Base-by-base conservation (phyloP, 2,888 invertebrate genomes). In the Clusia tigrina region DNA sequence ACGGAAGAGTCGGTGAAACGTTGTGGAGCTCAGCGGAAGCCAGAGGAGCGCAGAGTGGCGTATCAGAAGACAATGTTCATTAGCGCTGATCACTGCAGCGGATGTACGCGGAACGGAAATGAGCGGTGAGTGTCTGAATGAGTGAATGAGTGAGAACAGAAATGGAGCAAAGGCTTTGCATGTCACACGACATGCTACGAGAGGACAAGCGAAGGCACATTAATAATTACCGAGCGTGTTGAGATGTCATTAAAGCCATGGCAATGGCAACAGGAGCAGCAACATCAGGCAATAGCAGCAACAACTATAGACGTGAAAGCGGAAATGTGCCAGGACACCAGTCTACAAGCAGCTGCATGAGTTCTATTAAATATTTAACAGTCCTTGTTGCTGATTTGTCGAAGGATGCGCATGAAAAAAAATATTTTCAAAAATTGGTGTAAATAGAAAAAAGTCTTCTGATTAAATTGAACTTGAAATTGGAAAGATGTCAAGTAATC, bases 41-140 rank as follows among this genome's bases (percentile, higher is more conserved):
- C n/a, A n/a, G n/a, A 3, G 42, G 10, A 42, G 42, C 42, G 3
- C 6, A 12, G 32, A 9, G 6, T 32, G 6, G 48, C 20, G 15
- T 10, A 18, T n/a, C 48, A 54, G 17, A 18, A 22, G 20, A 37
- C 32, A 54, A 54, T 37, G 37, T 54, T 54, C 54, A 54, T 54
- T 54, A 54, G 54, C 54, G 37, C 22, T 54, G 54, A 54, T 54
- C 54, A 48, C 25, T 48, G 57, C 57, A 57, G 25, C 57, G 57
- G 57, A 57, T 48, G 26, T 48, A 26, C n/a, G 48, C 46, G 46
- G 18, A 26, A 12, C 48, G 57, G 57, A 57, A 57, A 48, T 57
- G 48, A 46, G 48, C 24, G 24, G 42, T 48, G 15, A 48, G 42
- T 12, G 32, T 10, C 9, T 10, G 42, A n/a, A 42, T 17, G n/a